phyloP scores from a whole-genome alignment of 2,797 vertebrate species.

The Enteromius paludinosus region DNA sequence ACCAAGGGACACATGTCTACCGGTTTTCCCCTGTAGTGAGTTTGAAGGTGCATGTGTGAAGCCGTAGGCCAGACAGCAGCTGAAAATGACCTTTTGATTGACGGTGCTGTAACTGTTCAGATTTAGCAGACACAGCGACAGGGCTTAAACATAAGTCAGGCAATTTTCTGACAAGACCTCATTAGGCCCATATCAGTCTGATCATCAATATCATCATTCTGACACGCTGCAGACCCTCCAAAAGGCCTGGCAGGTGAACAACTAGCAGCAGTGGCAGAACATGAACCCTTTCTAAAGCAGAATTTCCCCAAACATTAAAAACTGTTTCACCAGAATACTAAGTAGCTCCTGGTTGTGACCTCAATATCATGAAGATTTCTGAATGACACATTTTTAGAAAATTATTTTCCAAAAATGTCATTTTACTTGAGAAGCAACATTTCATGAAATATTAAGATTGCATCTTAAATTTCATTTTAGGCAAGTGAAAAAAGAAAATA shows the following conservation, averaged over 20 bases:
- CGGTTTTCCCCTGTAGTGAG: neutral
- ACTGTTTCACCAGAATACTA: neutral
- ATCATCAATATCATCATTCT: conserved; percentile 36
- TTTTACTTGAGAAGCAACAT: neutral
- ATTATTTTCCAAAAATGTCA: neutral
- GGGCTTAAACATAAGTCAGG: conserved; percentile 20
- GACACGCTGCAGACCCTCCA: neutral
- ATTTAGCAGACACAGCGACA: conserved; percentile 32
- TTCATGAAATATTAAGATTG: neutral
- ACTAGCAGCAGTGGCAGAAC: neutral
- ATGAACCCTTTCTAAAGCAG: no score
- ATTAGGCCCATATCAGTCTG: conserved; percentile 35
- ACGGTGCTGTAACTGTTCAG: conserved; percentile 17
- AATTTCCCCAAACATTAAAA: neutral
- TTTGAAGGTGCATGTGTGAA: conserved; percentile 10
- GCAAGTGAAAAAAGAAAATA: neutral
- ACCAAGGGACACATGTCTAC: conserved; percentile 26
- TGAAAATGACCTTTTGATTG: conserved; percentile 28
- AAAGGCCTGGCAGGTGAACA: conserved; percentile 22
- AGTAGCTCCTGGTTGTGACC: neutral
- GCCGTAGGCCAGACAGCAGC: conserved; percentile 5
- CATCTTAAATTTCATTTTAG: neutral
- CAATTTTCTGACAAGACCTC: conserved; percentile 40
- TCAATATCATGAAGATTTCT: neutral
- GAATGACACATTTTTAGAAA: neutral